phyloP scores from a whole-genome alignment of 2,888 invertebrate species.

The Osedax frankpressi region DNA sequence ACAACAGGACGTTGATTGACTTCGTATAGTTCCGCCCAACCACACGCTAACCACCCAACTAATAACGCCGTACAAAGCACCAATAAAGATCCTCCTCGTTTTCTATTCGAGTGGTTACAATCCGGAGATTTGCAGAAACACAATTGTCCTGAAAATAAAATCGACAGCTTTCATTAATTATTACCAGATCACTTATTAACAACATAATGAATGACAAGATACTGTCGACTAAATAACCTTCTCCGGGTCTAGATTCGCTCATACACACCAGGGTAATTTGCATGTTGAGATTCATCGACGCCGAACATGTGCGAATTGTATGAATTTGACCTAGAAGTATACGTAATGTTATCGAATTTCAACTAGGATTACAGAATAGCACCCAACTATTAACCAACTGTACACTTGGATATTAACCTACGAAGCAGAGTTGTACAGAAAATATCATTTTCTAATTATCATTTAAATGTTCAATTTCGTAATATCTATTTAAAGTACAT shows the following conservation, averaged over 20 bases:
- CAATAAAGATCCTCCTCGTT: neutral
- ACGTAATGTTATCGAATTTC: too few species aligned
- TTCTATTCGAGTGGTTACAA: constrained; percentile 29
- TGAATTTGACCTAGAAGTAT: constrained; percentile 32
- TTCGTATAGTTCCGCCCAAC: neutral
- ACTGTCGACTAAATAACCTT: constrained; percentile 24
- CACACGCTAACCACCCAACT: neutral
- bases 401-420: too few species aligned
- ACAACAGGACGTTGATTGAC: too few species aligned
- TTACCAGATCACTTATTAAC: neutral
- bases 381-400: too few species aligned
- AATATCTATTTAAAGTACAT: too few species aligned
- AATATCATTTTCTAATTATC: too few species aligned
- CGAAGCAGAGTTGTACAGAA: too few species aligned
- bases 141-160: constrained; percentile 23
- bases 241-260: constrained; percentile 34
- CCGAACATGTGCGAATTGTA: constrained; percentile 34
- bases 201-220: too few species aligned
- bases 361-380: too few species aligned
- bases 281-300: constrained; percentile 30
- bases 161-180: neutral
- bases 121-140: constrained; percentile 35
- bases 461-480: too few species aligned
- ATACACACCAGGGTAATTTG: constrained; percentile 35
- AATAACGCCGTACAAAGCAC: neutral